Evolutionary conservation across 2,113 vertebrate species (phyloP).

Genomic region (Mastomys natalensis): DNA sequence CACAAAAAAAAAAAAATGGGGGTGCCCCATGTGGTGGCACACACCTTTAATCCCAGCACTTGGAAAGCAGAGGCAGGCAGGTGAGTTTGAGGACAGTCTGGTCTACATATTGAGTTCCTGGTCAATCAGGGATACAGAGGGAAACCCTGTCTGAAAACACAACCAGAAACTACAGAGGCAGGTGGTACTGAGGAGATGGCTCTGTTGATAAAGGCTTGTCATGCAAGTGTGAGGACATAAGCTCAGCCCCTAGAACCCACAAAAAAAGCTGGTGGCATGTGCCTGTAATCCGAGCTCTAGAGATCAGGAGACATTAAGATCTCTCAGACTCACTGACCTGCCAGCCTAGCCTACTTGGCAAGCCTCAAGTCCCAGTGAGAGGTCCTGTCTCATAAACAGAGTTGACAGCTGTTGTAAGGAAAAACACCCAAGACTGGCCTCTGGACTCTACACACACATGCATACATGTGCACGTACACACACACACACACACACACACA

Average conservation of each 20-base stretch:
- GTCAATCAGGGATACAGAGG: neutral
- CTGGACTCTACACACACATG: no score
- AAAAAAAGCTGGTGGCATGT: neutral
- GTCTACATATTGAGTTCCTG: neutral
- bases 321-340: neutral
- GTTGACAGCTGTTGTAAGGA: neutral
- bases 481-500: neutral
- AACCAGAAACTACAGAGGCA: neutral
- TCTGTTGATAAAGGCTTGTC: neutral
- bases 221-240: neutral
- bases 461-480: neutral
- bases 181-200: neutral
- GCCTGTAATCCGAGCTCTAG: neutral
- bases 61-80: neutral
- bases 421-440: neutral
- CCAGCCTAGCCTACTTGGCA: neutral
- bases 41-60: neutral
- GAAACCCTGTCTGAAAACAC: neutral
- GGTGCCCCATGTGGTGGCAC: neutral
- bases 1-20: neutral
- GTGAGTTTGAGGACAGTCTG: neutral
- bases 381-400: neutral
- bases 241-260: neutral
- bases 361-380: neutral
- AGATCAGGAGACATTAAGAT: neutral